Conservation (phyloP, 2,113 vertebrate genomes). For the Vicugna pacos region DNA sequence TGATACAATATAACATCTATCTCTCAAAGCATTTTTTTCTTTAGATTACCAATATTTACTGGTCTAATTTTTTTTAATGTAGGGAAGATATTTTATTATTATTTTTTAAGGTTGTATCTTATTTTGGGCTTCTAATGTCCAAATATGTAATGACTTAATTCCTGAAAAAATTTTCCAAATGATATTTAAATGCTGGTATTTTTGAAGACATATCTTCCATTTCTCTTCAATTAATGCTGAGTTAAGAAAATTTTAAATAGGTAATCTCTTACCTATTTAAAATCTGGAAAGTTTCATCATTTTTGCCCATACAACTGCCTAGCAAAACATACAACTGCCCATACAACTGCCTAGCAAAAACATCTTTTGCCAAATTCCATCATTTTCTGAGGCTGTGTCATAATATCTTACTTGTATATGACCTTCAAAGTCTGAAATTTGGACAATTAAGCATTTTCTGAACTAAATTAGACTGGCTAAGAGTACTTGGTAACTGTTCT, state of each 20-base stretch:
- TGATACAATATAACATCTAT: not conserved
- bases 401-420: not conserved
- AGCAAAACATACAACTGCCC: not conserved
- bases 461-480: not conserved
- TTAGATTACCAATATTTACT: not conserved
- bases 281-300: not conserved
- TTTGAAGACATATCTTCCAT: not conserved
- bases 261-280: not conserved
- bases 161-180: conserved; percentile 1
- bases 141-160: conserved; percentile 53
- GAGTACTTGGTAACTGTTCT: not conserved
- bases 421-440: conserved; percentile 48
- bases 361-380: conserved; percentile 32
- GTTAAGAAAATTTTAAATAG: conserved; percentile 52
- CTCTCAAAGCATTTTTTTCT: not conserved
- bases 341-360: not conserved
- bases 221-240: conserved; percentile 42
- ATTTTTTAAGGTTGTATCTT: not conserved
- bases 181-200: conserved; percentile 32
- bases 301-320: not conserved
- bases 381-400: not conserved
- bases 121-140: conserved; percentile 7
- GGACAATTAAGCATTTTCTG: conserved; percentile 9
- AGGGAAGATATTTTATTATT: not conserved
- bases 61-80: not conserved